Base-by-base conservation (phyloP, 2,113 vertebrate genomes). In the Alligator sinensis region DNA sequence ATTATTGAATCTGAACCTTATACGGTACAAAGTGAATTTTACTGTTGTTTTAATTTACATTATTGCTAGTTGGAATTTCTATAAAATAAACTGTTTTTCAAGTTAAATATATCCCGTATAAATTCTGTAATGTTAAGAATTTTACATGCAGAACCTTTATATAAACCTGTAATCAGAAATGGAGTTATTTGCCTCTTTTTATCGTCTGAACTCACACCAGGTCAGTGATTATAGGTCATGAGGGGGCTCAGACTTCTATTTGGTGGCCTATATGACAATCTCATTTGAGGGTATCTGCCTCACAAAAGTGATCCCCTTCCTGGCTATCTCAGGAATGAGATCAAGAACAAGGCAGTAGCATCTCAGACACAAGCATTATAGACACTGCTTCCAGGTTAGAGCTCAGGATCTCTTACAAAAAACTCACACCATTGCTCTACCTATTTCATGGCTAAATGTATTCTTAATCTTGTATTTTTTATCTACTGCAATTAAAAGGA, bases 11-110 rank as follows among this genome's bases (percentile, higher is more conserved):
- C 62, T 91, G 92, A 93, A 96, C 91, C 95, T 92, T 84, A 91
- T 27, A 57, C 34, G 18, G 66, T 84, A 94, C 0, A 0, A 57
- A 21, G 47, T 55, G 79, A 94, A 92, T 92, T 95, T 93, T 90
- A 93, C 28, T 57, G 54, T n/a, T 93, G 25, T 80, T 93, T 88
- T 95, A 96, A 95, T 92, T 95, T 91, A 90, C 79, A 93, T 90
- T 91, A 84, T 1, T 47, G 2, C 76, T 90, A 84, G 88, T 81
- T 92, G 66, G 72, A 91, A 93, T 60, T 95, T 92, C 84, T 60
- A 77, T 85, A 86, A 94, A 93, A 87, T 47, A 92, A 88, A 84
- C 30, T 28, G 57, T 82, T 91, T 93, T 87, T 95, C 79, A 91
- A 93, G 78, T 91, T 90, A 93, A 95, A 94, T 64, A 93, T 72